Base-by-base conservation (phyloP, 2,113 vertebrate genomes). In the Austrofundulus limnaeus region DNA sequence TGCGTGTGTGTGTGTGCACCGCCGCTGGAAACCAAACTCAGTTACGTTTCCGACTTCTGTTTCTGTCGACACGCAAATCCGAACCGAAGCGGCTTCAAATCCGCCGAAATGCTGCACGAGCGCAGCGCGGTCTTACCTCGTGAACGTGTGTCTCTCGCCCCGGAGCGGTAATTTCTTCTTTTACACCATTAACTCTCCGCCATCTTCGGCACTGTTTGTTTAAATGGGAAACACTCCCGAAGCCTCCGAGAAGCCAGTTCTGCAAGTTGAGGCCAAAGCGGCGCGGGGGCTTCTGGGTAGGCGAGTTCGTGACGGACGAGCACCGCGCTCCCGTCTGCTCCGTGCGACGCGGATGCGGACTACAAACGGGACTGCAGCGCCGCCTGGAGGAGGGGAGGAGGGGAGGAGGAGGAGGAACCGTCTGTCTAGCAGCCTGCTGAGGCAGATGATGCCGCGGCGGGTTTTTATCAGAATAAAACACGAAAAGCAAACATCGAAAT, bases 171-270 rank as follows among this genome's bases (percentile, higher is more conserved):
- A 88, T 85, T 86, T 91, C 85, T 88, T 87, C 87, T 87, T n/a
- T 90, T 88, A 89, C 82, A 85, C 88, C 81, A 84, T 90, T 89
- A 91, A 89, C 85, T 89, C 90, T 93, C 92, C 92, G 92, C 92
- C 92, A 93, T 93, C 91, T 93, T 92, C 91, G 73, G 80, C 88
- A 89, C 91, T 89, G 90, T 92, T 92, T 92, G 92, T 92, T 93
- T 93, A 91, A 93, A 93, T 93, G 90, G 89, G 91, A 91, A 90
- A 92, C 87, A 89, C 91, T 92, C 89, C 87, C 89, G 87, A 65
- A 91, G 86, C 87, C 83, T 37, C 85, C 25, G 85, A 88, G 87
- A 85, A 90, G 89, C 88, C 89, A 90, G 90, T 87, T 91, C 86
- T 91, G 85, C 85, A 88, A 88, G 85, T 89, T 87, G 81, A 86